These are phyloP conservation scores for Chaenocephalus aceratus DNA, from an alignment of 2,113 vertebrate species.

Conservation along the genomic window DNA sequence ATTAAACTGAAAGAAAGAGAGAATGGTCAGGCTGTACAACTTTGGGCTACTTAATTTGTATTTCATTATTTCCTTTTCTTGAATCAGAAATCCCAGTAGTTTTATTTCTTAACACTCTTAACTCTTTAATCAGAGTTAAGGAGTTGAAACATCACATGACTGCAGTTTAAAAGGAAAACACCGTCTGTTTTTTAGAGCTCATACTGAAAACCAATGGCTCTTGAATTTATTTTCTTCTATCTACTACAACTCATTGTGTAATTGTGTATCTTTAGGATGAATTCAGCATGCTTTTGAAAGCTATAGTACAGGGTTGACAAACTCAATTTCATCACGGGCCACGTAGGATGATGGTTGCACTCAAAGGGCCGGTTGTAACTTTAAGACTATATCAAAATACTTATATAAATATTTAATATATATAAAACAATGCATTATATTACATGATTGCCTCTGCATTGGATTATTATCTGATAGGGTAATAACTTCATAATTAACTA, in stretches of 20 bases:
- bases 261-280: not conserved
- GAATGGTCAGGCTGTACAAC: slow-evolving; percentile 11
- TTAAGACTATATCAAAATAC: no score
- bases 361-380: no score
- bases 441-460: no score
- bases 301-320: no score
- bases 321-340: no score
- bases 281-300: not conserved
- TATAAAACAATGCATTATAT: no score
- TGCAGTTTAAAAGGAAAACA: slow-evolving; percentile 34
- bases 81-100: slow-evolving; percentile 49
- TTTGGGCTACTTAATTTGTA: not conserved
- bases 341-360: no score
- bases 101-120: slow-evolving; percentile 57
- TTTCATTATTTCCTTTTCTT: slow-evolving; percentile 23
- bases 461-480: no score
- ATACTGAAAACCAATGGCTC: slow-evolving; percentile 9
- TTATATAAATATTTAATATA: no score
- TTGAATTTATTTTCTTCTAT: not conserved
- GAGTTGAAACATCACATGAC: slow-evolving; percentile 61
- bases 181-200: slow-evolving; percentile 36
- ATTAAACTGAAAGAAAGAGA: slow-evolving; percentile 11
- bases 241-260: not conserved
- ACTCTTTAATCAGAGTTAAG: slow-evolving; percentile 69
- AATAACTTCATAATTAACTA: no score